Conservation (phyloP, 2,797 vertebrate genomes). For the Alosa sapidissima region DNA sequence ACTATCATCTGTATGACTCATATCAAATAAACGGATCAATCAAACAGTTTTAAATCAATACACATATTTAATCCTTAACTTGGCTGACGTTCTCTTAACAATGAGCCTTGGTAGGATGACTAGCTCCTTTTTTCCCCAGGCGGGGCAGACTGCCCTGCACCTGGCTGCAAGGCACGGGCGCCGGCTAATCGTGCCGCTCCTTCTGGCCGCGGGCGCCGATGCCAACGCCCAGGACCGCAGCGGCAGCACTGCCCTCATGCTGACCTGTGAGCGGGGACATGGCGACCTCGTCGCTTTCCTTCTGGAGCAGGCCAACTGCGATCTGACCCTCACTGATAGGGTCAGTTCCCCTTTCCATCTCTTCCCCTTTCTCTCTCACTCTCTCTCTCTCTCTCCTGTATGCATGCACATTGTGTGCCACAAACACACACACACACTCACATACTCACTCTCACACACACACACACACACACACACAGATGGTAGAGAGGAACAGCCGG, state of each 20-base stretch:
- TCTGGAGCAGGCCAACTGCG: slow-evolving; percentile 82
- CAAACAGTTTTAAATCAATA: no score
- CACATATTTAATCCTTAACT: no score
- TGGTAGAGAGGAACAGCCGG: not conserved
- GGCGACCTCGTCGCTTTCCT: slow-evolving; percentile 82
- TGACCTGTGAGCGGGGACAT: slow-evolving; percentile 85
- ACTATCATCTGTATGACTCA: no score
- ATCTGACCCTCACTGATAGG: slow-evolving; percentile 80
- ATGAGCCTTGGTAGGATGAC: no score
- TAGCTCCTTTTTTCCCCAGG: slow-evolving; percentile 65
- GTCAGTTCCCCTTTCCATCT: slow-evolving; percentile 64
- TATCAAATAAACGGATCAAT: no score
- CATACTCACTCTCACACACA: not conserved
- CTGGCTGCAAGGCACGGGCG: slow-evolving; percentile 89
- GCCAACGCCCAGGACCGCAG: slow-evolving; percentile 86
- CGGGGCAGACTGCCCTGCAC: slow-evolving; percentile 91
- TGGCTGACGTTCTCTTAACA: no score
- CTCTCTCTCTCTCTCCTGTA: slow-evolving; percentile 27
- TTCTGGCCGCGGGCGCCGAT: slow-evolving; percentile 84
- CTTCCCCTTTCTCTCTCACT: not conserved
- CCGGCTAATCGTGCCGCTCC: slow-evolving; percentile 84
- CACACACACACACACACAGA: not conserved
- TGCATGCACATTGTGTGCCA: not conserved
- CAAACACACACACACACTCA: not conserved
- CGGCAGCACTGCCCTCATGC: slow-evolving; percentile 89